Conservation (phyloP, 2,888 invertebrate genomes). For the Pristionchus fissidentatus region DNA sequence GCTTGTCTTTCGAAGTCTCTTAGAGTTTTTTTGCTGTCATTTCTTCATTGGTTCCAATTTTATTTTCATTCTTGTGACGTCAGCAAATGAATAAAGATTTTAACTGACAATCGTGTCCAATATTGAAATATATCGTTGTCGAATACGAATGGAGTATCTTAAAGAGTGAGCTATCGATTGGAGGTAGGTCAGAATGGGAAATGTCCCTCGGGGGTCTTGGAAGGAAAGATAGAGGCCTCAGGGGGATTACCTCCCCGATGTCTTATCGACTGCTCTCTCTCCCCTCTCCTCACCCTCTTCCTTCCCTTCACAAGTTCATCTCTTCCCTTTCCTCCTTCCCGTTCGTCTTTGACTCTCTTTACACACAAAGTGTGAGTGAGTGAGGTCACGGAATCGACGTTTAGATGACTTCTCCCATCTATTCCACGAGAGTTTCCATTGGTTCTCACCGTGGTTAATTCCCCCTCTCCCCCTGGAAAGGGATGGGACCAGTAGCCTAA, state of each 20-base stretch:
- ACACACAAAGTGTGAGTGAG: neutral
- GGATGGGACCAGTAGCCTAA: neutral
- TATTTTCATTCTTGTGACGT: neutral
- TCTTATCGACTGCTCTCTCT: conserved; percentile 13
- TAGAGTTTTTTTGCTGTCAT: neutral
- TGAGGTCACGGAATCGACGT: too few relatives aligned
- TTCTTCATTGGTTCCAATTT: neutral
- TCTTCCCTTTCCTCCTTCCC: neutral
- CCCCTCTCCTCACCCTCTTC: neutral
- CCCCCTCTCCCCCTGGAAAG: neutral
- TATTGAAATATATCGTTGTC: neutral
- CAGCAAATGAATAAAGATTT: conserved; percentile 28
- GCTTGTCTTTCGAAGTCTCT: conserved; percentile 9
- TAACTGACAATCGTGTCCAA: neutral
- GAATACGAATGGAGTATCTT: neutral
- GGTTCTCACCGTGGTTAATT: too few relatives aligned
- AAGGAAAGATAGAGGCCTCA: neutral
- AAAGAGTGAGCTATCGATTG: neutral
- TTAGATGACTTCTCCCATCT: neutral
- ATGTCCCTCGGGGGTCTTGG: neutral
- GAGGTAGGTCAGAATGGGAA: neutral
- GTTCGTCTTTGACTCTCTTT: neutral
- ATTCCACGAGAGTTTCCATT: neutral
- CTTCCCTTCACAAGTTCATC: neutral
- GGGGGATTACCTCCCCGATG: conserved; percentile 16